A percentile compares a stretch with the other conserved stretches of the same genome.
These are phyloP conservation scores for Paralvinella palmiformis DNA, from an alignment of 1,140 invertebrate genomes.

Conservation along the genomic window DNA sequence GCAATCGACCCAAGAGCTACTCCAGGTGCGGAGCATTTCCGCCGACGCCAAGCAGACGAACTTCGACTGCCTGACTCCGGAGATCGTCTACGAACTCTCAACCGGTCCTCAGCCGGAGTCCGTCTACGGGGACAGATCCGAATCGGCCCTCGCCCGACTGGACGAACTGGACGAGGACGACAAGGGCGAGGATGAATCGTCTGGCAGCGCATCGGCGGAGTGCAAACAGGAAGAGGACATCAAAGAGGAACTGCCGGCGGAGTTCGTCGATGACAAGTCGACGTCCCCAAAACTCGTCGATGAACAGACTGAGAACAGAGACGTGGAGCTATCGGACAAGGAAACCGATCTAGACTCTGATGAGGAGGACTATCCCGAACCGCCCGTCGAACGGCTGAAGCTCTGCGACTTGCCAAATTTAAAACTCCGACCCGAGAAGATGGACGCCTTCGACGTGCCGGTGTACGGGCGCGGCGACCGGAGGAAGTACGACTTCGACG, in stretches of 20 bases:
- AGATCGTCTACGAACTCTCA: background rate
- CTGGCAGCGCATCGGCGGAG: background rate
- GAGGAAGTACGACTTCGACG: slow-evolving; percentile 4
- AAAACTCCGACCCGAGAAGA: background rate
- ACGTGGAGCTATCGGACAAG: background rate
- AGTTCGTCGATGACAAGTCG: no score
- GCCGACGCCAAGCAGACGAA: background rate
- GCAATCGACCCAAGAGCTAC: background rate
- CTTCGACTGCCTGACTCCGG: slow-evolving; percentile 1
- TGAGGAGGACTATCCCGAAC: background rate
- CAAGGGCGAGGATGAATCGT: background rate
- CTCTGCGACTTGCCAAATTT: background rate
- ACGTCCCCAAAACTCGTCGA: no score
- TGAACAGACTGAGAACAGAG: background rate
- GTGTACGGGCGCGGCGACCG: background rate
- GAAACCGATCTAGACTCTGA: background rate
- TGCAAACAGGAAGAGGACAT: background rate
- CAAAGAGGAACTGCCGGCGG: background rate
- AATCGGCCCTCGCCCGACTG: background rate
- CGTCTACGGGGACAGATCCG: background rate
- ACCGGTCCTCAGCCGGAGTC: background rate
- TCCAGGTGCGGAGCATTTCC: background rate
- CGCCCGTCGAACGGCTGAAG: background rate
- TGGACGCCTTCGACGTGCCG: background rate
- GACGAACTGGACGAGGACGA: background rate